These are phyloP conservation scores for Climacteris rufus DNA, from an alignment of 2,113 vertebrate genomes.

Conservation along the genomic window DNA sequence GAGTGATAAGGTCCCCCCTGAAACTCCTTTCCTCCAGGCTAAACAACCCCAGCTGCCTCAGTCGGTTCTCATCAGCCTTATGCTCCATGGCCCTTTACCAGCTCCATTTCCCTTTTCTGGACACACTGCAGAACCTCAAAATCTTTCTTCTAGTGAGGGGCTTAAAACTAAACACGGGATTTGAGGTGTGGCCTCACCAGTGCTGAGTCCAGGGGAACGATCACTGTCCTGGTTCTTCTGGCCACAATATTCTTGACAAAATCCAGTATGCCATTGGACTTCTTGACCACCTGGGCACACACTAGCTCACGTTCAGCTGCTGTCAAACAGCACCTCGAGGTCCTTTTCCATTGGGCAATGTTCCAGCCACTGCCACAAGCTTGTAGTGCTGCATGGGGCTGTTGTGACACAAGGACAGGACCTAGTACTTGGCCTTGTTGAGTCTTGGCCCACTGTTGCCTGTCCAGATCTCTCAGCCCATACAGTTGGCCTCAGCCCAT, in stretches of 20 bases:
- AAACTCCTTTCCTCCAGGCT: not conserved
- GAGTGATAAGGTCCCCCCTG: not conserved
- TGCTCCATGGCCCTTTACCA: not conserved
- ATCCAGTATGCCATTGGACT: not conserved
- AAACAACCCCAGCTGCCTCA: not conserved
- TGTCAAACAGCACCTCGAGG: not conserved
- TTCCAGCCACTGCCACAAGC: not conserved
- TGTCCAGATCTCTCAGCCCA: too few relatives aligned
- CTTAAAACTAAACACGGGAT: not conserved
- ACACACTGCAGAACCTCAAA: not conserved
- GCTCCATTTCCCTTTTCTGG: not conserved
- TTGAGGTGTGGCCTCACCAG: not conserved
- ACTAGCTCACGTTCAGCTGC: rapidly evolving
- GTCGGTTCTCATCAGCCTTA: not conserved
- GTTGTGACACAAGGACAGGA: not conserved
- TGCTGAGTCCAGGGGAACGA: rapidly evolving
- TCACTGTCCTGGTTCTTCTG: not conserved
- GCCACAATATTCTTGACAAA: too few relatives aligned
- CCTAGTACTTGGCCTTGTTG: too few relatives aligned
- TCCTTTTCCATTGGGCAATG: not conserved
- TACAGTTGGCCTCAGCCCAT: rapidly evolving
- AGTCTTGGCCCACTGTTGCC: not conserved
- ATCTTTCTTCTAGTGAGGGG: not conserved
- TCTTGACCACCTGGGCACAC: not conserved
- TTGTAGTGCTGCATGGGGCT: not conserved